Base-by-base conservation (phyloP, 2,888 invertebrate genomes). In the Galerucella calmariensis region DNA sequence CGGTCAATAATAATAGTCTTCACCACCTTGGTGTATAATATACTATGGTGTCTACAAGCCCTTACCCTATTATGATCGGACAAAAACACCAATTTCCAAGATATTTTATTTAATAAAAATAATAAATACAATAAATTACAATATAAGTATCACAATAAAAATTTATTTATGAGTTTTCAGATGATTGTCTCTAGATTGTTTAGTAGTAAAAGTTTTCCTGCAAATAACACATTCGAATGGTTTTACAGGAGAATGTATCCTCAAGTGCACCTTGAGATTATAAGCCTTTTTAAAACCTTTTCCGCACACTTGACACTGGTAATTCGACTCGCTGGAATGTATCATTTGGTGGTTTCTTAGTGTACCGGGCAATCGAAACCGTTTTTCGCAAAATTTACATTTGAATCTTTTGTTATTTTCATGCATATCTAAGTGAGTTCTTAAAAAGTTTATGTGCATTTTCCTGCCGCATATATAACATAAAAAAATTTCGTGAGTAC, bases 151-250 rank as follows among this genome's bases (percentile, higher is more conserved):
- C 61, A 69, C 69, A 69, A 41, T 48, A 27, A 46, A 48, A 69
- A 48, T 24, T 70, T 44, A 72, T 53, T 72, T 72, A 67, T 79
- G 79, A 9, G 77, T 76, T 62, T 76, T 77, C 48, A 73, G 56
- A 66, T 79, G 78, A 72, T 77, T 75, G 74, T 79, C 77, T 59
- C 79, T 75, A 66, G 77, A 79, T 59, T 79, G 79, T 61, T 81
- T 80, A 3, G 89, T 87, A 14, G 88, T 86, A 73, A 91, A 92
- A 0, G 89, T 85, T 75, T 90, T 91, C 63, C 88, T 88, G 79
- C 92, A 92, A 69, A 90, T 83, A 1, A 86, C 84, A 79, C 92
- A 92, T 0, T 85, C 80, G 71, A 87, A 89, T 9, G 88, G 72
- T 66, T 72, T 72, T 1, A 72, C 56, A 9, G 72, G 66, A 16